Conservation (phyloP, 2,113 vertebrate species). For the Mixornis gularis region DNA sequence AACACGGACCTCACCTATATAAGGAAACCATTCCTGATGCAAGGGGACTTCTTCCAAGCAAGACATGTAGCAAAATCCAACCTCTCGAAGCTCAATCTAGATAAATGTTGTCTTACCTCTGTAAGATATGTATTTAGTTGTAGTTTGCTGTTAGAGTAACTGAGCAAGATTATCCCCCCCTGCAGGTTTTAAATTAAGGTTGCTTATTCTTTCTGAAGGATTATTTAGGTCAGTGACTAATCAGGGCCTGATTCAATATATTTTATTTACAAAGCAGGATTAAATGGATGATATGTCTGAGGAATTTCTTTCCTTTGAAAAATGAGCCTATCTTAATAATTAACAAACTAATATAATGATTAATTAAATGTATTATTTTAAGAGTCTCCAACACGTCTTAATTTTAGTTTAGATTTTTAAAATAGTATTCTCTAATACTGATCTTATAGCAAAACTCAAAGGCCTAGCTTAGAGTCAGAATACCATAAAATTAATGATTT, state of each 20-base stretch:
- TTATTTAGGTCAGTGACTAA: constrained; percentile 38
- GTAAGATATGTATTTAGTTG: not conserved
- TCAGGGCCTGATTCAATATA: not conserved
- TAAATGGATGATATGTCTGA: constrained; percentile 9
- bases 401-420: not conserved
- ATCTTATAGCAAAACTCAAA: not conserved
- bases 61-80: not conserved
- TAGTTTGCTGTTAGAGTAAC: not conserved
- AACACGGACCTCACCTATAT: not conserved
- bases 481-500: not conserved
- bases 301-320: not conserved
- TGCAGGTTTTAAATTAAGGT: not conserved
- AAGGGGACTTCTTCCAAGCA: not conserved
- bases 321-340: not conserved
- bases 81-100: not conserved
- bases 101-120: not conserved
- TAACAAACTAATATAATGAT: not conserved
- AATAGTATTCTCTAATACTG: not conserved
- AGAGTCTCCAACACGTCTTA: not conserved
- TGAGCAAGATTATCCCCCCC: not conserved
- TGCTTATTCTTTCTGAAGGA: not conserved
- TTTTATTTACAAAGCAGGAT: constrained; percentile 9
- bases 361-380: not conserved
- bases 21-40: not conserved
- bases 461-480: not conserved